A percentile compares a stretch with the other conserved stretches of the same genome.
phyloP scores from a whole-genome alignment of 2,888 invertebrate species.

The Phytoseiulus persimilis region DNA sequence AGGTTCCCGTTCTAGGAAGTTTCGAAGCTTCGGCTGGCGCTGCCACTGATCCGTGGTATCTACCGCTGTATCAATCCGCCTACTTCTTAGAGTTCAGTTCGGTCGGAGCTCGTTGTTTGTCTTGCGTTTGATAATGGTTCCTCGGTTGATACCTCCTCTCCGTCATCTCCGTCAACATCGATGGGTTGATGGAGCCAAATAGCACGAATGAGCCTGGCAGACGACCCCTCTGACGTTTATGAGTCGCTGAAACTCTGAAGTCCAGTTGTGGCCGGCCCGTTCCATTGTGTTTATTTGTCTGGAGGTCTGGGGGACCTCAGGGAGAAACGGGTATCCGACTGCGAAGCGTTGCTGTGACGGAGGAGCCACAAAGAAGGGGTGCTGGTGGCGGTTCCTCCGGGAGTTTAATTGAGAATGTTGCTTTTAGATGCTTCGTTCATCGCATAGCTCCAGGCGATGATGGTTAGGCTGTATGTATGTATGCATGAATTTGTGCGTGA shows the following conservation, averaged over 20 bases:
- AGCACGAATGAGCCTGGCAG: background rate
- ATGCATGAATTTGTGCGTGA: background rate
- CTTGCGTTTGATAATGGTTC: too few relatives aligned
- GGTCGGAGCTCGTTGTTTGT: too few relatives aligned
- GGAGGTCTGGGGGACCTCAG: background rate
- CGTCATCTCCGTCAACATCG: too few relatives aligned
- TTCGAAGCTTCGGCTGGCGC: too few relatives aligned
- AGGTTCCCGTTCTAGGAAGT: too few relatives aligned
- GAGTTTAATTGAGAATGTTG: slow-evolving; percentile 5
- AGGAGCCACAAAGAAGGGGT: background rate
- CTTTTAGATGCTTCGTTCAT: background rate
- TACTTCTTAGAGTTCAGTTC: too few relatives aligned
- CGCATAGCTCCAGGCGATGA: background rate
- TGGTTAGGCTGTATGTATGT: background rate
- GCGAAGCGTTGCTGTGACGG: background rate
- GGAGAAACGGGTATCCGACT: background rate
- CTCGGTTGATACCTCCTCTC: too few relatives aligned
- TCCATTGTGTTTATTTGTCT: background rate
- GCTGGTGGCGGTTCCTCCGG: background rate
- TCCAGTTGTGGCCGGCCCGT: background rate
- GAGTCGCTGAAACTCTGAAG: background rate
- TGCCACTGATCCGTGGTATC: too few relatives aligned
- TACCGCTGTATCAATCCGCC: too few relatives aligned
- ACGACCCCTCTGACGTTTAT: background rate
- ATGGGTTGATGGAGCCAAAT: too few relatives aligned